A percentile compares a stretch with the other conserved stretches of the same genome.
These are phyloP conservation scores for Andricus curvator DNA, from an alignment of 2,888 invertebrate genomes.

Conservation along the genomic window DNA sequence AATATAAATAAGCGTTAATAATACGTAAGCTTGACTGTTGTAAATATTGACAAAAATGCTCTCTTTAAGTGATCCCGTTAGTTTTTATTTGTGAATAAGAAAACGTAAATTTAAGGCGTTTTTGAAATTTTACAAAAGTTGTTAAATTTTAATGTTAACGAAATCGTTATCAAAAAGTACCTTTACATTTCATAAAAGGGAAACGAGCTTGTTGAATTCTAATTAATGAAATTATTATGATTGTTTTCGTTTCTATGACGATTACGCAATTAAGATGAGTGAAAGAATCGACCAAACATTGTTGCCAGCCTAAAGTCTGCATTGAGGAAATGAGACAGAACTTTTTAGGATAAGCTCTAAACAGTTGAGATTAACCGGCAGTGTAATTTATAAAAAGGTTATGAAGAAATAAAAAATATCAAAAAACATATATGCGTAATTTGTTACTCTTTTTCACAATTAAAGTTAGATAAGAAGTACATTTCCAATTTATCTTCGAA, in stretches of 20 bases:
- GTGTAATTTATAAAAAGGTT: slow-evolving; percentile 25
- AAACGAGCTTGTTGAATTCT: slow-evolving; percentile 1
- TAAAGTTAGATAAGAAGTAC: not conserved
- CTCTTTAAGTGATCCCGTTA: slow-evolving; percentile 3
- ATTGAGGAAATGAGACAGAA: slow-evolving; percentile 2
- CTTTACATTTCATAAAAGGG: not conserved
- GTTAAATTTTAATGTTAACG: not conserved
- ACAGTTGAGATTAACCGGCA: slow-evolving; percentile 5
- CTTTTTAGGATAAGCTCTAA: not conserved
- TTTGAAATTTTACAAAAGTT: slow-evolving; percentile 1
- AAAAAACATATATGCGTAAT: not conserved
- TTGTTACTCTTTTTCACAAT: not conserved
- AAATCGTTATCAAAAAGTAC: not conserved
- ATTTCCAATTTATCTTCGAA: too few species aligned
- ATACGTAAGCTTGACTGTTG: not conserved
- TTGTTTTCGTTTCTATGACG: slow-evolving; percentile 19
- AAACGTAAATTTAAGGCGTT: not conserved
- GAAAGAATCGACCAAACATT: slow-evolving; percentile 38
- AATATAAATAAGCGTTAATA: not conserved
- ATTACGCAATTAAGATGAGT: not conserved
- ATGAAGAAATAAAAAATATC: slow-evolving; percentile 12
- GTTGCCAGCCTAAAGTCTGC: slow-evolving; percentile 8
- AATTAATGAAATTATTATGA: not conserved
- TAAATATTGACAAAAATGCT: not conserved
- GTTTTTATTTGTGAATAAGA: not conserved